Percentiles rank a stretch among this genome's conserved stretches.
These are phyloP conservation scores for Ameiurus melas DNA, from an alignment of 2,113 vertebrate species.

Conservation along the genomic window DNA sequence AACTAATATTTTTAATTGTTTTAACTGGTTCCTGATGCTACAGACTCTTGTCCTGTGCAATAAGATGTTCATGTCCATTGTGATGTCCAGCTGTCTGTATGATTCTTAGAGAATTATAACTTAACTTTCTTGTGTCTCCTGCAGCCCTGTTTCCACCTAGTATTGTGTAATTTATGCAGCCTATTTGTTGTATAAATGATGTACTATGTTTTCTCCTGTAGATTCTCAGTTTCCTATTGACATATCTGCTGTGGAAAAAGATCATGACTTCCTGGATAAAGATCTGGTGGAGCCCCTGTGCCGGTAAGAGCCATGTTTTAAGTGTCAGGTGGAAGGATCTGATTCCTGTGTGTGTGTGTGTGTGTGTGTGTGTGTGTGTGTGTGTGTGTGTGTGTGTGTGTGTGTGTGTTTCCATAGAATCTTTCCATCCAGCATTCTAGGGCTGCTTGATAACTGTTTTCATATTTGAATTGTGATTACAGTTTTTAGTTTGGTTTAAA, in stretches of 20 bases:
- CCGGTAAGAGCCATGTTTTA: slow-evolving; percentile 76
- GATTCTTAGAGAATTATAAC: background rate
- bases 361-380: slow-evolving; percentile 24
- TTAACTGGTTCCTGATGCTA: background rate
- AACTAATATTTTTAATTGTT: background rate
- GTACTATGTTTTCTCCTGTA: slow-evolving; percentile 55
- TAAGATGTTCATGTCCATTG: background rate
- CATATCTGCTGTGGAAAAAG: slow-evolving; percentile 90
- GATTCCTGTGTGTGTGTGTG: background rate
- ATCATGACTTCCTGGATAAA: slow-evolving; percentile 97
- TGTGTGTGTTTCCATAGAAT: background rate
- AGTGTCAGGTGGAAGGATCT: background rate
- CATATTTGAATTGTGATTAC: background rate
- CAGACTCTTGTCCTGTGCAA: background rate
- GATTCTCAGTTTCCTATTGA: slow-evolving; percentile 94
- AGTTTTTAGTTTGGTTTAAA: background rate
- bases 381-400: slow-evolving; percentile 16
- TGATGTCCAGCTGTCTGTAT: background rate
- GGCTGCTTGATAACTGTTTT: background rate
- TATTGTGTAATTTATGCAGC: background rate
- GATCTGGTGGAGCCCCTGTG: slow-evolving; percentile 97
- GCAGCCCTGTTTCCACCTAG: background rate
- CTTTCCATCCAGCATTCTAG: background rate
- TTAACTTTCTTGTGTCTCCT: background rate
- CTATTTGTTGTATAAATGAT: background rate